Evolutionary conservation across 37 sponge, comb jelly and placozoan species (phyloP).

Genomic region (Oopsacas minuta): DNA sequence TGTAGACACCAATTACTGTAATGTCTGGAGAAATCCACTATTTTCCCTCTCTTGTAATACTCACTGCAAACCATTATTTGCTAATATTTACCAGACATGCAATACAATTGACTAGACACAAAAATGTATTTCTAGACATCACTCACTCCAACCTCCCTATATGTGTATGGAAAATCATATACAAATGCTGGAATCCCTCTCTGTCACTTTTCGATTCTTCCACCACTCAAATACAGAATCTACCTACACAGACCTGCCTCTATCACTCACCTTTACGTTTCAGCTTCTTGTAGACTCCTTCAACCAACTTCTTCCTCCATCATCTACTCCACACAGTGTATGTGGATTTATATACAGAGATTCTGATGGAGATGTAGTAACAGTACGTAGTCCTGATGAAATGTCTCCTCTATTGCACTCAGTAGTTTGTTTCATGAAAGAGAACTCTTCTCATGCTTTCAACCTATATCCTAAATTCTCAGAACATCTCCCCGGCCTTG

Average conservation of each 20-base stretch:
- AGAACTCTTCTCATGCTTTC: neutral
- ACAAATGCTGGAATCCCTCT: neutral
- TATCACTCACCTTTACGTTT: neutral
- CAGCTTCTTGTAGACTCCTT: neutral
- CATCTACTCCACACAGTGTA: neutral
- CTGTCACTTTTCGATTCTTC: neutral
- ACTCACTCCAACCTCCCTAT: too few species aligned
- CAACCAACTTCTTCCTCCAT: neutral
- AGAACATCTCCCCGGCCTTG: neutral
- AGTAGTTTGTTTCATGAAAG: neutral
- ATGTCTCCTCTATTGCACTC: slow-evolving; percentile 12
- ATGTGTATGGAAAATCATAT: neutral
- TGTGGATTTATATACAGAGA: neutral
- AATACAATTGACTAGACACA: too few species aligned
- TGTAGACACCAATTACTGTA: too few species aligned
- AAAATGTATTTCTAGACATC: too few species aligned
- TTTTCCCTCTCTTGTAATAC: too few species aligned
- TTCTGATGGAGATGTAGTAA: neutral
- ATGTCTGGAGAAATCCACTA: too few species aligned
- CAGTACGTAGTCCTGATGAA: neutral
- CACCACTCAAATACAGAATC: neutral
- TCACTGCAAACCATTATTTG: too few species aligned
- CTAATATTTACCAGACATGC: too few species aligned
- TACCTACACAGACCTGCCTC: neutral
- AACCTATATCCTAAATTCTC: neutral